Evolutionary conservation across 1,140 invertebrate species (phyloP), one percentile per base, ranked within the genome.

Genomic region (Ephestia elutella): DNA sequence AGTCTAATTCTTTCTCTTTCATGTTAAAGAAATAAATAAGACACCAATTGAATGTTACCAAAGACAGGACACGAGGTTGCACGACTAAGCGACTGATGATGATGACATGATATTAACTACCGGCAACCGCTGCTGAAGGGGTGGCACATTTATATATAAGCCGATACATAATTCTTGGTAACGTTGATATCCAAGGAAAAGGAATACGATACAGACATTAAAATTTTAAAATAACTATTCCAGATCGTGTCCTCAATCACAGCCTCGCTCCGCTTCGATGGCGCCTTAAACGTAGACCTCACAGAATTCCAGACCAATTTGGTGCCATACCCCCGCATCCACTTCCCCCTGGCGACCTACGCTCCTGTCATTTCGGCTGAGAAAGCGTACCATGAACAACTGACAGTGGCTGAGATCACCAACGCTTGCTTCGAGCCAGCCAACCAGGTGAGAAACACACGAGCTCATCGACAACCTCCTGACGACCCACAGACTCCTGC

Each of bases 281-380:
- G 95, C 63, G 95, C 95, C 2, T 89, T 97, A 4, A 97, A 96
- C 83, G 95, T 96, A 56, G 96, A 97, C 84, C 90, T 97, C 57
- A 96, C 95, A 11, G 96, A 97, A 89, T 97, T 97, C 90, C 95
- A 95, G 83, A 96, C 95, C 21, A 96, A 96, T 82, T 89, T 96
- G 82, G 95, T 96, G 55, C 94, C 94, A 17, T 95, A 95, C 80
- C 94, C 94, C 18, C 90, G 94, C 63, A 95, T 95, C 78, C 94
- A 95, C 75, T 96, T 95, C 92, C 93, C 93, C 19, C 87, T 95
- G 58, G 94, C 92, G 10, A 94, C 94, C 2, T 95, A 95, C 74
- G 93, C 94, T 19, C 94, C 94, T 5, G 92, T 95, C 55, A 93
- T 95, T 72, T 93, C 93, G 35, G 92, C 93, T 17, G 95, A 96